phyloP scores from a whole-genome alignment of 2,113 vertebrate genomes.

The Tragelaphus imberbis region DNA sequence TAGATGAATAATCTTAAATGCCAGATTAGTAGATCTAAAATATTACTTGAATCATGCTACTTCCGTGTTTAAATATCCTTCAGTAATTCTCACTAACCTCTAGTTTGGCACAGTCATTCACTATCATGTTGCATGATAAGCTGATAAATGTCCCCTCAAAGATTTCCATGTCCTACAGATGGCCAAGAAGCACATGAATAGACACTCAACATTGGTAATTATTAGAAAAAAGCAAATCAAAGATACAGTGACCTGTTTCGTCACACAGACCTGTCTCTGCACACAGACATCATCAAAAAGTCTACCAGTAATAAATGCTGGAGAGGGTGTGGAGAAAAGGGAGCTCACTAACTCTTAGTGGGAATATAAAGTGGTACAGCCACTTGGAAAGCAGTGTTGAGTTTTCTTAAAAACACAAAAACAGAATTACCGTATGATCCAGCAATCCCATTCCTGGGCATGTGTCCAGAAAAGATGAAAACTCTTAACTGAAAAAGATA shows the following conservation, averaged over 20 bases:
- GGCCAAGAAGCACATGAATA: not conserved
- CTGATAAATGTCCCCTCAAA: not conserved
- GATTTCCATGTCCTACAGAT: not conserved
- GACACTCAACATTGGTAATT: not conserved
- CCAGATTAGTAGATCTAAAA: not conserved
- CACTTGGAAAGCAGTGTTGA: not conserved
- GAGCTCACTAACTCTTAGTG: not conserved
- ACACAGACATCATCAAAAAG: not conserved
- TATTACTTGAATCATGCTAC: not conserved
- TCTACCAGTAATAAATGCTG: not conserved
- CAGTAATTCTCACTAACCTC: not conserved
- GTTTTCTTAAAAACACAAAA: not conserved
- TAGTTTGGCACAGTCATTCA: not conserved
- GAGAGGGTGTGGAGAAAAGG: not conserved
- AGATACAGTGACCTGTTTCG: not conserved
- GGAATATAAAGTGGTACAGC: not conserved
- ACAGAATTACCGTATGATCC: not conserved
- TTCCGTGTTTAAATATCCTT: not conserved
- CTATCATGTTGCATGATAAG: not conserved
- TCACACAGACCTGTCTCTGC: not conserved
- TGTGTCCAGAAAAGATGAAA: not conserved
- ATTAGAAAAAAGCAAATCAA: not conserved
- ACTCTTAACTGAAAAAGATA: not conserved
- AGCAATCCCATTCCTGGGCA: not conserved
- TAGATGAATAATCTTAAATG: conserved; percentile 1